Conservation (phyloP, 1,140 invertebrate genomes). For the Caligus rogercresseyi region DNA sequence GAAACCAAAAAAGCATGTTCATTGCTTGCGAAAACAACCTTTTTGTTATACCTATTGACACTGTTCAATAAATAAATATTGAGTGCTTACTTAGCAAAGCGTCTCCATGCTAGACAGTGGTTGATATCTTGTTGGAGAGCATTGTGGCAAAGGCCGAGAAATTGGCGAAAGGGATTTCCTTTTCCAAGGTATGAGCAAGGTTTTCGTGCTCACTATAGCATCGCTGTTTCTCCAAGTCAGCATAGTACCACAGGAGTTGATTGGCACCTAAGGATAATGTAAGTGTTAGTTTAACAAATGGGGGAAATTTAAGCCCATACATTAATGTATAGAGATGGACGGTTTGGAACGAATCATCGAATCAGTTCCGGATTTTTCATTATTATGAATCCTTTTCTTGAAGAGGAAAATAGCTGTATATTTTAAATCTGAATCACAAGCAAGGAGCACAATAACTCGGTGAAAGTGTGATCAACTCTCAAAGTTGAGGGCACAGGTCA, state of each 20-base stretch:
- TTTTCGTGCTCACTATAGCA: slow-evolving; percentile 31
- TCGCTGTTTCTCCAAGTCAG: slow-evolving; percentile 69
- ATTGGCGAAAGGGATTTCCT: not conserved
- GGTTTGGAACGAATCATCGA: no score
- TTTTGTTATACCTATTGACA: no score
- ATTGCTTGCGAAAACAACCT: no score
- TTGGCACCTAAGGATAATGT: slow-evolving; percentile 39
- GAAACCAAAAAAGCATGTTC: no score
- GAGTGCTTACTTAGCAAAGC: slow-evolving; percentile 81
- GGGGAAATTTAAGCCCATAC: not conserved
- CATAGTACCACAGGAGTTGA: slow-evolving; percentile 87
- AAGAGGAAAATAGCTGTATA: no score
- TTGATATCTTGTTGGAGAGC: slow-evolving; percentile 41
- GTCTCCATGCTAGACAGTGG: slow-evolving; percentile 68
- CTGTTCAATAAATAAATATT: no score
- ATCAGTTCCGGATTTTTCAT: no score
- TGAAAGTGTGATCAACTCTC: no score
- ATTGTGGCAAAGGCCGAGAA: not conserved
- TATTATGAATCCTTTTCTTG: no score
- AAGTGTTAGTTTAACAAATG: not conserved
- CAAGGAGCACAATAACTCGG: no score
- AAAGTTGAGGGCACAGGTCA: no score
- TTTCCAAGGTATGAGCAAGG: not conserved
- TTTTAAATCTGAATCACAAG: no score
- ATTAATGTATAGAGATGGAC: slow-evolving; percentile 11